phyloP scores from a whole-genome alignment of 2,113 vertebrate species.

The Lampris incognitus region DNA sequence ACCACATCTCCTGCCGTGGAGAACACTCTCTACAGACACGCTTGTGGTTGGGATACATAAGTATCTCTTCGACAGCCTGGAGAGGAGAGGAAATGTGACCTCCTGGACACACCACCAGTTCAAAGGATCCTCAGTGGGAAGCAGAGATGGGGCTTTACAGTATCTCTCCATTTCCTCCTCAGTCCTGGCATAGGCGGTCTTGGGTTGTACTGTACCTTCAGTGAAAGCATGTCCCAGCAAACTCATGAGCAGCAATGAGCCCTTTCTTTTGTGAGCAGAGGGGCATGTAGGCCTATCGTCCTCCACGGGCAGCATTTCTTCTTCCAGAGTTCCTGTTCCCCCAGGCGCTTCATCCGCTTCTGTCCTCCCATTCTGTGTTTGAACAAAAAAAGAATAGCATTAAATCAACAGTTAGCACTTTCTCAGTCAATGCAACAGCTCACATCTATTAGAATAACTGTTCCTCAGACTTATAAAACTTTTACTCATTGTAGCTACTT shows the following conservation, averaged over 20 bases:
- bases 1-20: neutral
- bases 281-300: neutral
- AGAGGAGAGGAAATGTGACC: neutral
- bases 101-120: neutral
- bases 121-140: neutral
- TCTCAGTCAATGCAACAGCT: neutral
- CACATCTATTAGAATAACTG: neutral
- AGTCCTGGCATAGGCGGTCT: neutral
- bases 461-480: too few relatives aligned
- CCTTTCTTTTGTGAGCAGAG: neutral
- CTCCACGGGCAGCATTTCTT: neutral
- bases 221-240: neutral
- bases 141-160: neutral
- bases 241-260: neutral
- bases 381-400: neutral
- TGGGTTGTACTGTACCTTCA: too few relatives aligned
- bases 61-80: neutral
- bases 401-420: neutral
- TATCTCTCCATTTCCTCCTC: neutral
- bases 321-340: neutral
- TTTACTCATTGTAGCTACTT: too few relatives aligned
- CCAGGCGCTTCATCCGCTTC: neutral
- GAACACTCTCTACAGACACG: neutral
- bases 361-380: neutral
- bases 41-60: neutral